Evolutionary conservation across 2,797 vertebrate genomes (phyloP), one percentile per base, ranked within the genome.

Genomic region (Epinephelus awoara): DNA sequence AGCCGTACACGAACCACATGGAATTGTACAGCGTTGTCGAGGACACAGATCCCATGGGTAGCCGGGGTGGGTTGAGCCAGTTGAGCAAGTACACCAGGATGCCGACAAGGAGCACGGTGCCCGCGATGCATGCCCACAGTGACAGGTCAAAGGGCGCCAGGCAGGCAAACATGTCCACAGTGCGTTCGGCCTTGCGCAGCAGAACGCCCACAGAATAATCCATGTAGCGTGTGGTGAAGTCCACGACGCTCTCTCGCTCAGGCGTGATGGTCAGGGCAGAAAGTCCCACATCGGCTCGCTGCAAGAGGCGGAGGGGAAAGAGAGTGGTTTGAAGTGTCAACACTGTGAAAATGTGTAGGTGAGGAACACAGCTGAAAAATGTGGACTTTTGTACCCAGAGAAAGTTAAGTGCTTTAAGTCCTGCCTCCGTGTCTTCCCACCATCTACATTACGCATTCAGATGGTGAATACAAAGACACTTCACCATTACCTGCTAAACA

Each of bases 1-100:
- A 99, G 86, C 98, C 98, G 1, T 99, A 99, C 74, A 99, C 98
- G 67, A 99, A 98, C 98, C 98, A 99, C 98, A 99, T 99, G 93
- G 98, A 99, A 89, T 99, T 99, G 92, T 99, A 99, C 72, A 99
- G 97, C 0, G 98, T 99, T 18, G 98, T 99, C 5, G 98, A 98
- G 2, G 98, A 98, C 93, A 99, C 96, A 0, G 97, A 97, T 83
- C 97, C 98, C 98, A 99, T 98, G 87, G 98, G 98, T 52, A 99
- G 95, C n/a, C 98, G 96, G 0, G 98, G 98, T 0, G 98, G 98
- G 90, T 99, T 99, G 79, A 99, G 96, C 98, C 98, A 99, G 92
- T 99, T 99, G 78, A 99, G 94, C 85, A 99, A 95, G 92, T 99
- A 99, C 66, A 99, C 98, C 84, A 99, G 94, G 29, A 98, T 96